Evolutionary conservation across 2,888 invertebrate species (phyloP), one percentile per base, ranked within the genome.

Genomic region (Pherbina coryleti): DNA sequence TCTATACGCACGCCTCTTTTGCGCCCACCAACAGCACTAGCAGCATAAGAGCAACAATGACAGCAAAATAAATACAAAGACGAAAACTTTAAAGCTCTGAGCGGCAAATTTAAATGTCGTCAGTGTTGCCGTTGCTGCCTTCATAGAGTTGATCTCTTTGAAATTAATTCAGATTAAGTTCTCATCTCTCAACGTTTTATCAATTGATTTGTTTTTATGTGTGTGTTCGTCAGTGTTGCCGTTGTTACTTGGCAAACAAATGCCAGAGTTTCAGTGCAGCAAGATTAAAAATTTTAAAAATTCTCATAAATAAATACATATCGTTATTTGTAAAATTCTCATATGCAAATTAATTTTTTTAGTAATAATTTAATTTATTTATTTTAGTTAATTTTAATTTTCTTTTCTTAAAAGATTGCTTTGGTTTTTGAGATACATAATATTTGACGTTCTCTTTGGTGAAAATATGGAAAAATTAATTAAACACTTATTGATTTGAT

Each of bases 141-240:
- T 64, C 71, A 55, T 85, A 85, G 83, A 85, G 87, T 86, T 87
- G 86, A 87, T 86, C 86, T 86, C 85, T 86, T 86, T 85, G 85
- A 85, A 86, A 85, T 85, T 86, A 85, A 86, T 86, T 86, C 85
- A 85, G 86, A 86, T 86, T 86, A 85, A 87, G 85, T 87, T 85
- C 86, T 86, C 86, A 86, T 85, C 85, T 85, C 86, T 85, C 86
- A 87, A 85, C 86, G 85, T 87, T 87, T 87, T 85, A 84, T 51
- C 84, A 85, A 87, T 85, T 80, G 73, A 78, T 74, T 77, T 72
- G 73, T 74, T 77, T n/a, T 75, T 73, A 76, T 77, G 80, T 75
- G 66, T 80, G 34, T 51, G 4, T 37, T 9, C n/a, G 64, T 25
- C n/a, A 55, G 66, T 8, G 60, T 71, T 72, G 17, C 66, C 62